A percentile compares a stretch with the other conserved stretches of the same genome.
These are phyloP conservation scores for Caenorhabditis panamensis DNA, from an alignment of 2,888 invertebrate genomes.

Conservation along the genomic window DNA sequence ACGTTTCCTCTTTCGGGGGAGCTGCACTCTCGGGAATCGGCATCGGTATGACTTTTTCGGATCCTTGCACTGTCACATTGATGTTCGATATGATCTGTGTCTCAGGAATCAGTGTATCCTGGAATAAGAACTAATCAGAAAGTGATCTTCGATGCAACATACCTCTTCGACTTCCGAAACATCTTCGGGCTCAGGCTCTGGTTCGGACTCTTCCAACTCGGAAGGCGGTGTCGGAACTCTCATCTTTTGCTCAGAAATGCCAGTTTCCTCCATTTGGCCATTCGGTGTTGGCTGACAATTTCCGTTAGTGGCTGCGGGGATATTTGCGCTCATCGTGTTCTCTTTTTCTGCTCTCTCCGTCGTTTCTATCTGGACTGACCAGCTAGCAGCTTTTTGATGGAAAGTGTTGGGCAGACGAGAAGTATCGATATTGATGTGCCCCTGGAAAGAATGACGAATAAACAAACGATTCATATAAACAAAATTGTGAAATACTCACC, in stretches of 20 bases:
- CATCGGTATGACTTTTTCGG: neutral
- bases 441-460: slow-evolving; percentile 17
- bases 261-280: neutral
- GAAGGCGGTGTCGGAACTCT: neutral
- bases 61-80: slow-evolving; percentile 10
- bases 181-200: slow-evolving; percentile 17
- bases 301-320: neutral
- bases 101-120: slow-evolving; percentile 39
- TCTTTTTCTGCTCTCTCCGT: neutral
- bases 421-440: slow-evolving; percentile 34
- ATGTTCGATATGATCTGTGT: slow-evolving; percentile 38
- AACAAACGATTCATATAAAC: neutral
- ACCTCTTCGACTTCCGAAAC: slow-evolving; percentile 28
- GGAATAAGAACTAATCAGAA: slow-evolving; percentile 7
- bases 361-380: neutral
- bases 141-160: neutral
- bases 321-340: slow-evolving; percentile 5
- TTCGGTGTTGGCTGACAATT: neutral
- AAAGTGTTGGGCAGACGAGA: slow-evolving; percentile 43
- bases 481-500: slow-evolving; percentile 5
- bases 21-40: neutral
- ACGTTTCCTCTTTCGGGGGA: neutral
- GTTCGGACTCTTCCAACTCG: neutral
- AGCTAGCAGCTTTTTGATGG: neutral
- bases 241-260: neutral